Base-by-base conservation (phyloP, 2,888 invertebrate genomes). In the Gortyna flavago region DNA sequence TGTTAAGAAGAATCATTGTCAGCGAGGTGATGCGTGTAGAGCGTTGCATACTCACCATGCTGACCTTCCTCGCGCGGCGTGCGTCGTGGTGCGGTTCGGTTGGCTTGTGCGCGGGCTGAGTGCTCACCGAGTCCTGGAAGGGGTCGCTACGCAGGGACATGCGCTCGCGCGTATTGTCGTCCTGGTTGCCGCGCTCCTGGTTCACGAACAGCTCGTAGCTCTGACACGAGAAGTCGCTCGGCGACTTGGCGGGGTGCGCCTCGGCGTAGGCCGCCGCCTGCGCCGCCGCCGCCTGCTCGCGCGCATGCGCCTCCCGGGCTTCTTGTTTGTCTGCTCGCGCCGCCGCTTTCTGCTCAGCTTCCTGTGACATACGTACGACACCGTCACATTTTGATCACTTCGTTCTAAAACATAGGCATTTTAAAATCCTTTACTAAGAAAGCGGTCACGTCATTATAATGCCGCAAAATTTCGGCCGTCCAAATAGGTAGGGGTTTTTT, bases 121-220 rank as follows among this genome's bases (percentile, higher is more conserved):
- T 99, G 97, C 98, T 98, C 97, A 98, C 98, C 97, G 99, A 98
- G 94, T 97, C 97, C 98, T 98, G 95, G 97, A 98, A 97, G 97
- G 98, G 98, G 97, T 98, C 98, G 95, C 98, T 98, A 93, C 98
- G 97, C 91, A 99, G 98, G 96, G 99, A 99, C 97, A 99, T 99
- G 95, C 98, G 98, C 95, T 98, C 98, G 95, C 98, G 98, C 91
- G 98, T 98, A 97, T 98, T 98, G 97, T 98, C 98, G 95, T 99
- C 99, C 93, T 98, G 98, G 95, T 98, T 98, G 91, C 98, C 98
- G 91, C 98, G 98, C 92, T 98, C 98, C 94, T 98, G 98, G 92
- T 98, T 98, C 88, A 98, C 98, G 96, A 99, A 99, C 89, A 98
- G 97, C 96, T 99, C 99, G 97, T 99, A 99, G 95, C 99, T 99